Conservation (phyloP, 2,888 invertebrate species). For the Alviniconcha strummeri region DNA sequence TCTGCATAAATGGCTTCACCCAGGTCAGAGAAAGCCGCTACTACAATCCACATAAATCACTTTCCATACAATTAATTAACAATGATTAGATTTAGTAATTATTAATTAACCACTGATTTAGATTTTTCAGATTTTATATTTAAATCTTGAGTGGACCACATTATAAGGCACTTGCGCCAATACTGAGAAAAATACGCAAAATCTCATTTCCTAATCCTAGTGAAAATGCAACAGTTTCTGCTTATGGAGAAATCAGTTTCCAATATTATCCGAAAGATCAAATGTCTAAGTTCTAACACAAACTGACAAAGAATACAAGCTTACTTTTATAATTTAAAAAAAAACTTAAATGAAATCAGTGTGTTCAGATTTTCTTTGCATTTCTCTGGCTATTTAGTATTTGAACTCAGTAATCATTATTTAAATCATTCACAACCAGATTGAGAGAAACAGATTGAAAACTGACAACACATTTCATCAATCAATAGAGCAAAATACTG, state of each 20-base stretch:
- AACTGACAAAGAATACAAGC: background rate
- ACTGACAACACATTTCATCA: background rate
- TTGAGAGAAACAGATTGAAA: no score
- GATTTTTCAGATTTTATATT: no score
- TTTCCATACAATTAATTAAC: no score
- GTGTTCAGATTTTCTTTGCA: background rate
- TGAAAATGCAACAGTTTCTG: background rate
- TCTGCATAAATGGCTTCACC: no score
- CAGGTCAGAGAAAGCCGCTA: background rate
- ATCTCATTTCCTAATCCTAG: background rate
- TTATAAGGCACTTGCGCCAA: slow-evolving; percentile 10
- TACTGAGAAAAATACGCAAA: background rate
- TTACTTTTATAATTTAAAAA: background rate
- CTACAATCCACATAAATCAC: background rate
- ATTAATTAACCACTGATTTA: no score
- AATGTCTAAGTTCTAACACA: background rate
- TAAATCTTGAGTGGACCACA: background rate
- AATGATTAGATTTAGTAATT: no score
- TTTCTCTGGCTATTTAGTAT: background rate
- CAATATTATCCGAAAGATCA: background rate
- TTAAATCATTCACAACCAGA: background rate
- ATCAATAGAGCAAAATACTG: slow-evolving; percentile 6
- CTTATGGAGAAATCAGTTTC: background rate
- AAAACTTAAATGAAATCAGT: background rate
- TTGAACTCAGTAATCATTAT: background rate